phyloP scores from a whole-genome alignment of 2,888 invertebrate species.

The Leptothorax acervorum region DNA sequence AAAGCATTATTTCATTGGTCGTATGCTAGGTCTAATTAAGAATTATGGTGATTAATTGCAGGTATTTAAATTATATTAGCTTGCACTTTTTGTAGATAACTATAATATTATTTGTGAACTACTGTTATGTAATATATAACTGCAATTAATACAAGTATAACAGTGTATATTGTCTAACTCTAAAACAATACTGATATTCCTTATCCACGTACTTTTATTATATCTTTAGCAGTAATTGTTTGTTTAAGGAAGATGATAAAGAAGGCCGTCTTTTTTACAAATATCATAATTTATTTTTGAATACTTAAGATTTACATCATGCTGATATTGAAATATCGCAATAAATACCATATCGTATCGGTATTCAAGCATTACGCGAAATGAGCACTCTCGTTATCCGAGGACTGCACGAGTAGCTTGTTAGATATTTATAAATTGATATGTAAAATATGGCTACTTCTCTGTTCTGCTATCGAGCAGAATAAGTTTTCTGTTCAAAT shows the following conservation, averaged over 20 bases:
- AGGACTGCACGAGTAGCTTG: constrained; percentile 31
- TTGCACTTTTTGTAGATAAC: not conserved
- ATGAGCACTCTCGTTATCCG: constrained; percentile 33
- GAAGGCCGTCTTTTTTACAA: constrained; percentile 31
- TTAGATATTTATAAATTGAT: constrained; percentile 51
- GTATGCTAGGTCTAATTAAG: not conserved
- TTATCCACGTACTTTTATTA: not conserved
- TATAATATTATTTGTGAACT: not conserved
- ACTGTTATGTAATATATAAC: constrained; percentile 21
- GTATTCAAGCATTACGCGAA: constrained; percentile 39
- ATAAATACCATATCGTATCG: constrained; percentile 46
- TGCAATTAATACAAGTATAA: constrained; percentile 9
- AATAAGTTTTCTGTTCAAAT: constrained; percentile 17
- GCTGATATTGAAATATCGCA: constrained; percentile 19
- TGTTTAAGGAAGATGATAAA: not conserved
- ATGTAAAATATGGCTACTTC: constrained; percentile 64
- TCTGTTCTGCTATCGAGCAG: constrained; percentile 7
- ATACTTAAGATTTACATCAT: constrained; percentile 37
- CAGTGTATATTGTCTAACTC: not conserved
- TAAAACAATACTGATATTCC: not conserved
- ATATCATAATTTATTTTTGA: constrained; percentile 60
- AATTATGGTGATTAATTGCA: not conserved
- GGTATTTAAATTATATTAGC: not conserved
- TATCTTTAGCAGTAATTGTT: not conserved
- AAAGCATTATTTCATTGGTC: not conserved